Evolutionary conservation across 2,113 vertebrate genomes (phyloP), one percentile per base, ranked within the genome.

Genomic region (Chrysochloris asiatica): DNA sequence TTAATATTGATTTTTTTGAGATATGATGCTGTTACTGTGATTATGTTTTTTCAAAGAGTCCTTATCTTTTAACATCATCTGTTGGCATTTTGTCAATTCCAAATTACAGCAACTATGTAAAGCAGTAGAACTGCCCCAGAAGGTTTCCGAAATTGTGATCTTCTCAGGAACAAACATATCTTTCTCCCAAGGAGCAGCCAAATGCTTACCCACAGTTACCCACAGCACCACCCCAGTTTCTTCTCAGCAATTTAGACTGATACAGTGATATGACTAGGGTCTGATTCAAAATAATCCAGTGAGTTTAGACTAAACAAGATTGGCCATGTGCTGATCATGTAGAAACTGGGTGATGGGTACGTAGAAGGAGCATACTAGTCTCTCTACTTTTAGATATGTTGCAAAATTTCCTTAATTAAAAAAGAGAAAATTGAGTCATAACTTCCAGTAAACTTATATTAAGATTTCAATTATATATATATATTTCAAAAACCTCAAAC

Each of bases 401-500:
- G 67, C n/a, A 38, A 79, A 65, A 52, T 89, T 81, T 89, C 79
- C 13, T 50, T 47, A 81, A 67, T 52, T 63, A 63, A 33, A 77
- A 48, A 63, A 72, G 48, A 76, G 24, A 91, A 67, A 90, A 87
- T 13, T 71, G 67, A 90, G 21, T 63, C 43, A 92, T 52, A 84
- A 81, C n/a, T 83, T 85, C 14, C 1, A 50, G 11, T 59, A 26
- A 90, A 78, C 19, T 87, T 71, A 69, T 59, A 76, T 67, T 61
- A 73, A 85, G 17, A 69, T 89, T 83, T 83, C 38, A 92, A 24
- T 48, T 65, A 36, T 0, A 4, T 36, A 47, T 26, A 65, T 6
- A 88, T 28, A 87, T 76, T 69, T 78, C 28, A 22, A 89, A 92
- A 89, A 91, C 48, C 38, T 89, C 81, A 94, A 79, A 85, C 22